A percentile compares a stretch with the other conserved stretches of the same genome.
Conservation (phyloP, 2,113 vertebrate genomes). For the Agapornis roseicollis region DNA sequence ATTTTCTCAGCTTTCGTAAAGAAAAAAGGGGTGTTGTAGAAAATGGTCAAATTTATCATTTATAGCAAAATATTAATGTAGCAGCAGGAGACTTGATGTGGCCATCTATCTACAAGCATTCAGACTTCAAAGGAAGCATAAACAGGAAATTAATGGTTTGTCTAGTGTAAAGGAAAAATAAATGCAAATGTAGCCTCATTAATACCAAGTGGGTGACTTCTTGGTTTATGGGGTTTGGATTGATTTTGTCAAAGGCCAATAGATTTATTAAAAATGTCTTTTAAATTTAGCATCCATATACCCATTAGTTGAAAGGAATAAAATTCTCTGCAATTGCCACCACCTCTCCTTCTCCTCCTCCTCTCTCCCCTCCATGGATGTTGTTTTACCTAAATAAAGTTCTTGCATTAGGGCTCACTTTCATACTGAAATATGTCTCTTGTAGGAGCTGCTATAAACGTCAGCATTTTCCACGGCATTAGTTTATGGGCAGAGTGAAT, state of each 20-base stretch:
- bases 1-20: constrained; percentile 83
- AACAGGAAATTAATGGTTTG: constrained; percentile 85
- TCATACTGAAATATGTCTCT: constrained; percentile 84
- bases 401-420: constrained; percentile 80
- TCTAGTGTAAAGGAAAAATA: constrained; percentile 85
- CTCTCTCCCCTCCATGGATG: constrained; percentile 57
- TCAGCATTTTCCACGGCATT: constrained; percentile 78
- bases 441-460: constrained; percentile 81
- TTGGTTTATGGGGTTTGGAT: constrained; percentile 85
- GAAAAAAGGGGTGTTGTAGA: constrained; percentile 81
- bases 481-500: constrained; percentile 83
- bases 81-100: constrained; percentile 83
- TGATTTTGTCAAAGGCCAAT: constrained; percentile 87
- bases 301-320: constrained; percentile 83
- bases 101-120: constrained; percentile 83
- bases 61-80: constrained; percentile 85
- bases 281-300: constrained; percentile 83
- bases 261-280: constrained; percentile 85
- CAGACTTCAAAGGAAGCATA: constrained; percentile 83
- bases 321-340: constrained; percentile 74
- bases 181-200: constrained; percentile 85
- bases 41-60: constrained; percentile 86
- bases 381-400: constrained; percentile 85
- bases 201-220: constrained; percentile 85
- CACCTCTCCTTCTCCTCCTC: constrained; percentile 74